Base-by-base conservation (phyloP, 1,140 invertebrate species). In the Scaptomyza hsui region DNA sequence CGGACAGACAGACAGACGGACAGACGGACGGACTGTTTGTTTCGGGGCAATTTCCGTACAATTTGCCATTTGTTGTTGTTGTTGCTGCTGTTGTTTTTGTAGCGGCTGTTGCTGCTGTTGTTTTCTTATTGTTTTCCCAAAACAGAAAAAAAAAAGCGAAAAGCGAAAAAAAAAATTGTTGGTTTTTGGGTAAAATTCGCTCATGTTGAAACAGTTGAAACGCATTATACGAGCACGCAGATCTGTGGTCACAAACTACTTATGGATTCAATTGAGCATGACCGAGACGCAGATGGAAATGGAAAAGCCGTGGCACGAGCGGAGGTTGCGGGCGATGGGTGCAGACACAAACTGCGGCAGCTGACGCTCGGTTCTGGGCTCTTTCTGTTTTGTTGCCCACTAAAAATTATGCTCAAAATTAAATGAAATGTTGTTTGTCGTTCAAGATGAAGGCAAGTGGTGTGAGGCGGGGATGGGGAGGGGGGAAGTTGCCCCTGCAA, bases 191-290 rank as follows among this genome's bases (percentile, higher is more conserved):
- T 51, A 44, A 72, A 78, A 82, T 88, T 88, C 55, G 82, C 71
- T 75, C 74, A 88, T 75, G 70, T 78, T 75, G 73, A 86, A 81
- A 88, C 82, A 88, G 82, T 88, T 88, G 82, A 86, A 86, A 86
- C 82, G 78, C 78, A 86, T 82, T 86, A 88, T 88, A 78, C 71
- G 72, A 72, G 75, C 74, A 88, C 82, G 82, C 82, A 88, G 82
- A 78, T 72, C 82, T 88, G 82, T 78, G 82, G 82, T 86, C 82
- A 86, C 82, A 88, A 88, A 88, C 82, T 88, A 88, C 82, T 88
- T 88, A 88, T 88, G 82, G 82, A 88, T 88, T 88, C 82, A 88
- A 88, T 88, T 88, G 82, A 82, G 82, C 82, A 82, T 88, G 78
- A 88, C 81, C 75, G 60, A 45, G 45, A 42, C 49, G 12, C 49